Evolutionary conservation across 2,888 invertebrate species (phyloP), one percentile per base, ranked within the genome.

Genomic region (Charanyca ferruginea): DNA sequence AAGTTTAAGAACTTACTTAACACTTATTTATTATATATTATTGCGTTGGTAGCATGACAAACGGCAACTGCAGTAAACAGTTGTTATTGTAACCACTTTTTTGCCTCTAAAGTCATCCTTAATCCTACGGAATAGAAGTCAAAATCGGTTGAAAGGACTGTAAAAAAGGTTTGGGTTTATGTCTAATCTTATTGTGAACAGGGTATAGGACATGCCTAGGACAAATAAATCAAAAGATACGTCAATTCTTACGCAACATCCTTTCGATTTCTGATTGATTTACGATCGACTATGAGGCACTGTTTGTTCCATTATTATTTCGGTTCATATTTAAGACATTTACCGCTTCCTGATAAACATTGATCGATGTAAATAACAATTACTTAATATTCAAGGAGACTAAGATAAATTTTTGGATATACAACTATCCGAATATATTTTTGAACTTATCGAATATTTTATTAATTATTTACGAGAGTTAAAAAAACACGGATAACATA

Each of bases 151-250:
- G n/a, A n/a, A n/a, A n/a, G n/a, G n/a, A n/a, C n/a, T n/a, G n/a
- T n/a, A n/a, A n/a, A n/a, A n/a, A n/a, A n/a, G n/a, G n/a, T n/a
- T n/a, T n/a, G n/a, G n/a, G n/a, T n/a, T n/a, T n/a, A n/a, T n/a
- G n/a, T n/a, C n/a, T n/a, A n/a, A n/a, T n/a, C n/a, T n/a, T n/a
- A n/a, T n/a, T n/a, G n/a, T n/a, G n/a, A n/a, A n/a, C n/a, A n/a
- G n/a, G n/a, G n/a, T n/a, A n/a, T n/a, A n/a, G n/a, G n/a, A n/a
- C n/a, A 69, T 69, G 76, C 22, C 18, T 57, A 49, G 13, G 25
- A 69, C 42, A 48, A 38, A 76, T 73, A 58, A 76, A 73, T 73
- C 53, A 76, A 54, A 67, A 41, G 11, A 9, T 6, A 48, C 22
- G 5, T 32, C 13, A n/a, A 67, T 13, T 48, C 13, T 53, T 69